Evolutionary conservation across 2,888 invertebrate genomes (phyloP), one percentile per base, ranked within the genome.

Genomic region (Apotomis turbidana): DNA sequence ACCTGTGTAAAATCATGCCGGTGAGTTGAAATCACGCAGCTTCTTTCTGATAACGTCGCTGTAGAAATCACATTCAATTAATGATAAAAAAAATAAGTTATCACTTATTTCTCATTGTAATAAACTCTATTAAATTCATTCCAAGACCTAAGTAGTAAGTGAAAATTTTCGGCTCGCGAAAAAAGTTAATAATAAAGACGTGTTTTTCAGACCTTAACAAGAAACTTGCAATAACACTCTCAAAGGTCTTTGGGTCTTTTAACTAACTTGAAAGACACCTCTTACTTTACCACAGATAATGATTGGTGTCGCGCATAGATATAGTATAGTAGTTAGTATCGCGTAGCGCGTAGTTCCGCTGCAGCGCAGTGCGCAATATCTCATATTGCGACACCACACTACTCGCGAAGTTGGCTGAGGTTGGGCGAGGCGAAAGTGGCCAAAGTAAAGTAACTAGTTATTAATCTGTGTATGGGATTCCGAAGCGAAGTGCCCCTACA

Each of bases 1-100:
- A 91, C 93, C 93, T 93, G 85, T 79, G 75, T 77, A 88, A 83
- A 91, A 86, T 86, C 92, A 93, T 93, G 82, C 92, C 92, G 90
- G 87, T 84, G 83, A 86, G 83, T 89, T 83, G 72, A 78, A 82
- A 80, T 75, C 75, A 79, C 79, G 73, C 81, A 76, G 74, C 74
- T 52, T 58, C 52, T 49, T 52, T 58, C n/a, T 36, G 10, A 62
- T 63, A 68, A 54, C 15, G 38, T 13, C 36, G 58, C 57, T 52
- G 5, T 12, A 36, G 36, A 15, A 63, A 12, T 15, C 36, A 10
- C 15, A 41, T 27, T 46, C 0, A 9, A 57, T n/a, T 51, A 57
- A 10, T 12, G 27, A 4, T n/a, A 27, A 27, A 52, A 41, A 57
- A 62, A 4, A 15, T 57, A 6, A 57, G 46, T 49, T 27, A 55